Percentiles rank a stretch among this genome's conserved stretches.
Evolutionary conservation across 2,113 vertebrate genomes (phyloP).

Genomic region (Stegastes partitus): DNA sequence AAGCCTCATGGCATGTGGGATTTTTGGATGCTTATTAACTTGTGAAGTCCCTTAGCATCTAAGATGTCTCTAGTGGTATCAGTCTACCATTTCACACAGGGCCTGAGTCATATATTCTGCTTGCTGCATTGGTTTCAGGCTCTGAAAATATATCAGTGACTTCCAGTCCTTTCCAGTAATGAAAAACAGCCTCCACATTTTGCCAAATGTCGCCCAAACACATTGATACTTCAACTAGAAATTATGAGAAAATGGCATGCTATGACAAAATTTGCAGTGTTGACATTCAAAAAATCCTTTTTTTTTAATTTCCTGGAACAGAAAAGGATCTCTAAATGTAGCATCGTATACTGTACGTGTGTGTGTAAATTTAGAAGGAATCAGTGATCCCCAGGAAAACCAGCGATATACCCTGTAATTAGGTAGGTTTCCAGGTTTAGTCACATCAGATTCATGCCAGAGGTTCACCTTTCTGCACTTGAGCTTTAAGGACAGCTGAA

Average conservation of each 20-base stretch:
- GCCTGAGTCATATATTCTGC: too few species aligned
- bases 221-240: too few species aligned
- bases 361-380: constrained; percentile 1
- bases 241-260: not conserved
- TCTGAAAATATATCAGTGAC: constrained; percentile 1
- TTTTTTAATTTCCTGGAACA: not conserved
- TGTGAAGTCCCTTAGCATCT: too few species aligned
- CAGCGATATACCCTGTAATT: constrained; percentile 8
- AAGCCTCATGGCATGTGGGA: not conserved
- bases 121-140: not conserved
- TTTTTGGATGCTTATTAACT: too few species aligned
- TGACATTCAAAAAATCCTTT: not conserved
- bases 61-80: too few species aligned
- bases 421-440: constrained; percentile 43
- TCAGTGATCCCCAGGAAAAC: not conserved
- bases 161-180: not conserved
- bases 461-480: constrained; percentile 65
- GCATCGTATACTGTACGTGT: not conserved
- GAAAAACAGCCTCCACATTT: not conserved
- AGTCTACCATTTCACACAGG: not conserved
- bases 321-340: not conserved
- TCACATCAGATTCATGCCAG: constrained; percentile 22
- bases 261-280: not conserved
- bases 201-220: not conserved
- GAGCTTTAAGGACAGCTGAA: constrained; percentile 76